Base-by-base conservation (phyloP, 2,797 vertebrate genomes). In the Sparidentex hasta region DNA sequence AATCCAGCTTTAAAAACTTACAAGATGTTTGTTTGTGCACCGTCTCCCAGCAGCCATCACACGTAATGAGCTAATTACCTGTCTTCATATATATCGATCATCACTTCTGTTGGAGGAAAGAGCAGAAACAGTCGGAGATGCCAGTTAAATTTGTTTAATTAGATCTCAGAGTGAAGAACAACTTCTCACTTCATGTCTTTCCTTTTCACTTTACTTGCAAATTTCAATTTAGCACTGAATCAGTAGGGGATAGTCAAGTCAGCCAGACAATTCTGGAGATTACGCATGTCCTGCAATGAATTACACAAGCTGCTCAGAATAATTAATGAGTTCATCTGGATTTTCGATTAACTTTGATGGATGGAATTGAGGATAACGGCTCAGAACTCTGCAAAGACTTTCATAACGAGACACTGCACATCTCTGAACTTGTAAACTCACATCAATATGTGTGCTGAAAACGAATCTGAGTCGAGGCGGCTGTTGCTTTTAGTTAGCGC, bases 261-360 rank as follows among this genome's bases (percentile, higher is more conserved):
- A 58, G 46, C 4, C 25, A 0, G 25, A 25, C 2, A 5, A 3
- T 29, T 65, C 27, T 38, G 20, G 21, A 59, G 43, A 70, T 63
- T 51, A 63, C 54, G 13, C 18, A 13, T 50, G 33, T 71, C 68
- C 59, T 20, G 7, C 38, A 20, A 33, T 67, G 44, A 63, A 57
- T 52, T 51, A 67, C 64, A 48, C 29, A 54, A 46, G 3, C 25
- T 18, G 20, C 43, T 65, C 41, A 33, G 25, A 62, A n/a, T 9
- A 64, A 52, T 18, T 62, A 61, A 73, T 29, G 17, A 21, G 33
- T 48, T 70, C 2, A 74, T 77, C 66, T 56, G 29, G 7, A 64
- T 69, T 62, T 25, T 18, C 27, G 64, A 63, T 71, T 58, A 52
- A 43, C 13, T 57, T 55, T 29, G 51, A 58, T 55, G 20, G 71